These are phyloP conservation scores for Periparus ater DNA, from an alignment of 2,797 vertebrate genomes.

Conservation along the genomic window DNA sequence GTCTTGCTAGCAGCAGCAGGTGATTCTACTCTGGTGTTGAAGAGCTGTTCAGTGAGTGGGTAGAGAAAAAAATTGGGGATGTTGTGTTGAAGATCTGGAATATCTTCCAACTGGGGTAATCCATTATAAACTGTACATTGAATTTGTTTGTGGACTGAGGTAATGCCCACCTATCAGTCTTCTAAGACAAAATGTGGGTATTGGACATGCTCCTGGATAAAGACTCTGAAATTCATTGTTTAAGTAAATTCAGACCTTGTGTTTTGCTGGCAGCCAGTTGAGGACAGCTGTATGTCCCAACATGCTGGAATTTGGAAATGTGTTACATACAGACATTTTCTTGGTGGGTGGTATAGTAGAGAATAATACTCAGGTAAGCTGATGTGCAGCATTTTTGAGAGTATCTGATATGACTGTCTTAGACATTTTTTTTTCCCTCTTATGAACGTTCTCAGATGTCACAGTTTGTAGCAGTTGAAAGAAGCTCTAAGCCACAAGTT, in stretches of 20 bases:
- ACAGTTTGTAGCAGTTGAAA: background rate
- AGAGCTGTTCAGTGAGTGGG: background rate
- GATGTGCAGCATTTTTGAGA: background rate
- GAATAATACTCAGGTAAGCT: background rate
- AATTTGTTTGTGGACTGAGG: background rate
- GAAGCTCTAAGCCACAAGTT: background rate
- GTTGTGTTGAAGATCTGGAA: background rate
- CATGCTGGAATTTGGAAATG: background rate
- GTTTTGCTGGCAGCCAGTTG: background rate
- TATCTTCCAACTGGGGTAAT: background rate
- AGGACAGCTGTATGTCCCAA: background rate
- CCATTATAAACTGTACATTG: background rate
- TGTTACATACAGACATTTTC: background rate
- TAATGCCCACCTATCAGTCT: background rate
- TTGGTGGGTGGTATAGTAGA: background rate
- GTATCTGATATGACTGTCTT: background rate
- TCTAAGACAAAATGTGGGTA: background rate
- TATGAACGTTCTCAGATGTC: background rate
- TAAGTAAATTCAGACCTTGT: background rate
- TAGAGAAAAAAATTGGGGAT: background rate
- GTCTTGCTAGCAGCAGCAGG: background rate
- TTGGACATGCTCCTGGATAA: background rate
- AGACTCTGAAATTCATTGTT: background rate
- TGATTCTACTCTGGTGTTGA: background rate
- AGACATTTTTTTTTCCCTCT: fast-evolving